phyloP scores from a whole-genome alignment of 2,113 vertebrate species.

The Lota lota region DNA sequence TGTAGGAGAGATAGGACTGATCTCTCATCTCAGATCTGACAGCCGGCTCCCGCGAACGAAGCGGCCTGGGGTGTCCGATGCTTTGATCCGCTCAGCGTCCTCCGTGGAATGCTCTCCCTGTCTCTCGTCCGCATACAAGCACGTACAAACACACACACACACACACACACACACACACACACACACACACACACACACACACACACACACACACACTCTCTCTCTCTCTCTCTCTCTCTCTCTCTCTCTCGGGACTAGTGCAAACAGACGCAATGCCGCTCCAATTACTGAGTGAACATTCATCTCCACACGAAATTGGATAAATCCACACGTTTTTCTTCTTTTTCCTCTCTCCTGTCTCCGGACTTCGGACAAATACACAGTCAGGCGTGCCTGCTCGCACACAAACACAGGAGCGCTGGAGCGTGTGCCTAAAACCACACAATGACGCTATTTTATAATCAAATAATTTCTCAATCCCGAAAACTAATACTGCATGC shows the following conservation, averaged over 20 bases:
- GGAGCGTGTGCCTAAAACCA: slow-evolving; percentile 47
- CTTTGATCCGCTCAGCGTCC: slow-evolving; percentile 62
- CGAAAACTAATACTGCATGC: slow-evolving; percentile 49
- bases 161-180: slow-evolving; percentile 1
- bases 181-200: slow-evolving; percentile 15
- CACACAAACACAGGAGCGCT: slow-evolving; percentile 40
- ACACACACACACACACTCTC: slow-evolving; percentile 12
- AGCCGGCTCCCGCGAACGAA: slow-evolving; percentile 59
- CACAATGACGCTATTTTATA: slow-evolving; percentile 52
- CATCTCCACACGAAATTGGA: background rate
- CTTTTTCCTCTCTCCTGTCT: background rate
- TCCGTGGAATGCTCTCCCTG: slow-evolving; percentile 52
- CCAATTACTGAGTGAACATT: background rate
- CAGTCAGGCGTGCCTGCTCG: slow-evolving; percentile 28
- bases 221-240: slow-evolving; percentile 1
- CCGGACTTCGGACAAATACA: background rate
- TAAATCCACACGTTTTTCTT: background rate
- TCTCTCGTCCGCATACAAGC: background rate
- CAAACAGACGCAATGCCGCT: slow-evolving; percentile 3
- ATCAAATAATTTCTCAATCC: slow-evolving; percentile 66
- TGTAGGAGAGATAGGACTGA: slow-evolving; percentile 45
- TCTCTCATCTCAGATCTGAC: slow-evolving; percentile 65
- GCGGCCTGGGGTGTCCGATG: slow-evolving; percentile 53
- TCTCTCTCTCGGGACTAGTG: background rate
- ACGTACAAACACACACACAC: background rate